These are phyloP conservation scores for Mimachlamys varia DNA, from an alignment of 2,888 invertebrate species.

Conservation along the genomic window DNA sequence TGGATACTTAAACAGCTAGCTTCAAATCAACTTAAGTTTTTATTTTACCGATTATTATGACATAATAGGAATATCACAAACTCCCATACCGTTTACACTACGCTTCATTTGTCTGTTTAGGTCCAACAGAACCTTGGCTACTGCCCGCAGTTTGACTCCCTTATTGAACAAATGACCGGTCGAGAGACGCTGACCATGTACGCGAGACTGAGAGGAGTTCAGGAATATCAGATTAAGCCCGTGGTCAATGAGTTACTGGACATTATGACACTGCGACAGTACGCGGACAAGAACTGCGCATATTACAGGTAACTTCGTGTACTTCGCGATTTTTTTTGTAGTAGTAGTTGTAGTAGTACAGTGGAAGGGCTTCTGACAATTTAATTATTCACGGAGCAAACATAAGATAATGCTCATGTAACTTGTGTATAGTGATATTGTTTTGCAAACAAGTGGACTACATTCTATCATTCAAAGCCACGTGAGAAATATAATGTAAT, in stretches of 20 bases:
- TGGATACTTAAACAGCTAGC: no score
- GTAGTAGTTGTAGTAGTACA: no score
- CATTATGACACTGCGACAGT: slow-evolving; percentile 66
- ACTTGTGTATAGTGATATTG: no score
- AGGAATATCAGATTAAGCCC: slow-evolving; percentile 67
- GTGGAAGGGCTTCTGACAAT: no score
- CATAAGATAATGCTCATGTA: no score
- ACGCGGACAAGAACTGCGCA: slow-evolving; percentile 68
- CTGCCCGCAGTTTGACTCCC: slow-evolving; percentile 94
- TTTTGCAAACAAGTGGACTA: no score
- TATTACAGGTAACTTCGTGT: slow-evolving; percentile 64
- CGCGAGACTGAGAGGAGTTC: slow-evolving; percentile 85
- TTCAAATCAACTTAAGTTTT: no score
- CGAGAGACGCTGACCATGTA: slow-evolving; percentile 88
- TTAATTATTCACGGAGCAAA: no score
- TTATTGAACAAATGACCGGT: slow-evolving; percentile 91
- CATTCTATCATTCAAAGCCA: no score
- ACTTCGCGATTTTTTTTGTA: not conserved
- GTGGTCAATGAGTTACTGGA: slow-evolving; percentile 68
- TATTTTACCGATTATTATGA: no score
- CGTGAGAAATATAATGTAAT: no score
- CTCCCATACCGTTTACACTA: not conserved
- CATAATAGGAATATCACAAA: no score
- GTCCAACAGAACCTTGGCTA: slow-evolving; percentile 91
- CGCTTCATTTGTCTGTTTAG: slow-evolving; percentile 80